These are phyloP conservation scores for Pterostichus niger DNA, from an alignment of 2,888 invertebrate species.

Conservation along the genomic window DNA sequence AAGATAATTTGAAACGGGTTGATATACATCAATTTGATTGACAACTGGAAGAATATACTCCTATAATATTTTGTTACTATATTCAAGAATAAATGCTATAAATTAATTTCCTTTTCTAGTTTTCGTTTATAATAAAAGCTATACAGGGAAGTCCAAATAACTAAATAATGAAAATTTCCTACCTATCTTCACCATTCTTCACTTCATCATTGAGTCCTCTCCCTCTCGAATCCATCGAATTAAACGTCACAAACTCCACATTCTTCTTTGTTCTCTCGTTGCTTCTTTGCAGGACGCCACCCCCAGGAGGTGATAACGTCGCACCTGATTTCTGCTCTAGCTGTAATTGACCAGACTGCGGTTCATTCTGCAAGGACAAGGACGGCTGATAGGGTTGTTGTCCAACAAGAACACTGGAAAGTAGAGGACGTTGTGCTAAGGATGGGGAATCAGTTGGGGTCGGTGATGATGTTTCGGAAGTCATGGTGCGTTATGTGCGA, in stretches of 20 bases:
- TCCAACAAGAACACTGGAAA: constrained; percentile 68
- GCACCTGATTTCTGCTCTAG: constrained; percentile 3
- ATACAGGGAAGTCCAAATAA: no score
- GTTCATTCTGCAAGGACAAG: constrained; percentile 63
- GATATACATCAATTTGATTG: no score
- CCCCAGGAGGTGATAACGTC: not conserved
- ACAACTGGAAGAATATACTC: no score
- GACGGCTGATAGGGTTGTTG: constrained; percentile 50
- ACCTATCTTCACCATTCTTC: constrained; percentile 37
- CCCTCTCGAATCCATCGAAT: constrained; percentile 29
- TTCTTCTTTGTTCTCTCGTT: constrained; percentile 56
- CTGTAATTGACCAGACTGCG: constrained; percentile 58
- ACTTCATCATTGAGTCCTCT: constrained; percentile 15
- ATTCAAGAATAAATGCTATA: no score
- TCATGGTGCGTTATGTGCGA: constrained; percentile 69
- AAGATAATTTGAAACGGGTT: no score
- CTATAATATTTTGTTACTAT: no score
- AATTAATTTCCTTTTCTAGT: no score
- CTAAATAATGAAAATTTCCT: not conserved
- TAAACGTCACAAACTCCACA: constrained; percentile 51
- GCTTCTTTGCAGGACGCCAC: constrained; percentile 65
- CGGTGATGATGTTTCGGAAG: constrained; percentile 73
- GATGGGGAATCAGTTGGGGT: constrained; percentile 74
- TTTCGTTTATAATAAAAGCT: no score
- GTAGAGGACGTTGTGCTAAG: constrained; percentile 72